Evolutionary conservation across 2,113 vertebrate species (phyloP).

Genomic region (Manacus vitellinus): DNA sequence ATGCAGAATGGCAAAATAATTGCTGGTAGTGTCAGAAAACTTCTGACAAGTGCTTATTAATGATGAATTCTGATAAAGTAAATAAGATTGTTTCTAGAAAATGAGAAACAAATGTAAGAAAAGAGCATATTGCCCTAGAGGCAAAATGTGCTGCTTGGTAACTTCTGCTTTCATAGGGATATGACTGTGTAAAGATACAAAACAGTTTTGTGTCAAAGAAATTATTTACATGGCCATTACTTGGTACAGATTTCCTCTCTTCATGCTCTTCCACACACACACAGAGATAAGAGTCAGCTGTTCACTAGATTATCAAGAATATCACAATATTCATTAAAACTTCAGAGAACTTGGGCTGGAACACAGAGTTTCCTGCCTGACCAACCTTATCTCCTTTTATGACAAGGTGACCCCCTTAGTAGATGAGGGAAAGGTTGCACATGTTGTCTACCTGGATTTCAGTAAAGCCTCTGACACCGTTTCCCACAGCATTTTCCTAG

Average conservation of each 20-base stretch:
- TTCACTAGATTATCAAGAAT: neutral
- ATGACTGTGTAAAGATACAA: neutral
- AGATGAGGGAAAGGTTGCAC: neutral
- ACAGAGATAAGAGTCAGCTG: neutral
- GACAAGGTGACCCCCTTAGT: neutral
- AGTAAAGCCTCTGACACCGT: neutral
- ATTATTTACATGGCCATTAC: neutral
- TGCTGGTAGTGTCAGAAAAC: neutral
- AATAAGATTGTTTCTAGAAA: neutral
- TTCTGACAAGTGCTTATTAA: neutral
- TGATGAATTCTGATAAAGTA: neutral
- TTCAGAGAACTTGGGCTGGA: neutral
- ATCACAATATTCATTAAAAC: neutral
- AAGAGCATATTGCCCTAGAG: neutral
- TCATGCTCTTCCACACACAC: neutral
- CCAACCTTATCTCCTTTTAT: neutral
- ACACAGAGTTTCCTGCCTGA: neutral
- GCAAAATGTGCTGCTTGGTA: neutral
- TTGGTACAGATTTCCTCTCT: neutral
- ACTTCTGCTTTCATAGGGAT: neutral
- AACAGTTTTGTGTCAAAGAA: neutral
- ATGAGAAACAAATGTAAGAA: neutral
- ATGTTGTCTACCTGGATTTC: neutral
- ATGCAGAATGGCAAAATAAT: neutral
- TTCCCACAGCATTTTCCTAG: neutral